Conservation (phyloP, 2,888 invertebrate genomes). For the Sphinx pinastri region DNA sequence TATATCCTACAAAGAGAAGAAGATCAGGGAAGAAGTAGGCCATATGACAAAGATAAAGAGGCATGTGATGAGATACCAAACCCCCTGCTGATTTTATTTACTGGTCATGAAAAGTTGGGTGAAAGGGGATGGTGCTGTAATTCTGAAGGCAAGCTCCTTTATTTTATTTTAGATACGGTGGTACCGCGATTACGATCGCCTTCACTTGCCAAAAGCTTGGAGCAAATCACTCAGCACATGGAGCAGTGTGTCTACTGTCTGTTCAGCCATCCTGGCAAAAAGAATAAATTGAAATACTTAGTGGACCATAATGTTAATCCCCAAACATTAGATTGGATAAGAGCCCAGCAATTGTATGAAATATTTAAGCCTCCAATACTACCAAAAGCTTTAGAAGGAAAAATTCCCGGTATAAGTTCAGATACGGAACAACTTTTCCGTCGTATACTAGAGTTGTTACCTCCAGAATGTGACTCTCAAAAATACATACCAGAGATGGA, state of each 20-base stretch:
- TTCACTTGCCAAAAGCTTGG: constrained; percentile 84
- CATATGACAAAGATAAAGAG: constrained; percentile 68
- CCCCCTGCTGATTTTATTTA: constrained; percentile 90
- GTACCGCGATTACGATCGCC: constrained; percentile 88
- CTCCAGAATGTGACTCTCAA: constrained; percentile 87
- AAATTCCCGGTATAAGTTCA: constrained; percentile 89
- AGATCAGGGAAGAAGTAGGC: constrained; percentile 85
- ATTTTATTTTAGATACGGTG: constrained; percentile 90
- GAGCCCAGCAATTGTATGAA: constrained; percentile 90
- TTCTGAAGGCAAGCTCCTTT: constrained; percentile 90
- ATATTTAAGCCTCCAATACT: constrained; percentile 91
- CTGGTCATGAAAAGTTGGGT: constrained; percentile 93
- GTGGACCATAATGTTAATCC: constrained; percentile 90
- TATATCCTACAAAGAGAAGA: constrained; percentile 90
- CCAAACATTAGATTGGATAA: constrained; percentile 88
- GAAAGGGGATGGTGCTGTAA: constrained; percentile 90
- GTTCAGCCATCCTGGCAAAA: constrained; percentile 91
- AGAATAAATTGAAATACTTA: constrained; percentile 84
- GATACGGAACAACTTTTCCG: constrained; percentile 91
- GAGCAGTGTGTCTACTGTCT: constrained; percentile 94
- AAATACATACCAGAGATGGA: constrained; percentile 85
- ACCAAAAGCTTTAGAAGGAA: constrained; percentile 90
- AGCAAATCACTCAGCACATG: constrained; percentile 89
- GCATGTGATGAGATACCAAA: constrained; percentile 86
- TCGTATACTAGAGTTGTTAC: constrained; percentile 87